A percentile compares a stretch with the other conserved stretches of the same genome.
Conservation (phyloP, 2,797 vertebrate genomes). For the Takifugu rubripes region DNA sequence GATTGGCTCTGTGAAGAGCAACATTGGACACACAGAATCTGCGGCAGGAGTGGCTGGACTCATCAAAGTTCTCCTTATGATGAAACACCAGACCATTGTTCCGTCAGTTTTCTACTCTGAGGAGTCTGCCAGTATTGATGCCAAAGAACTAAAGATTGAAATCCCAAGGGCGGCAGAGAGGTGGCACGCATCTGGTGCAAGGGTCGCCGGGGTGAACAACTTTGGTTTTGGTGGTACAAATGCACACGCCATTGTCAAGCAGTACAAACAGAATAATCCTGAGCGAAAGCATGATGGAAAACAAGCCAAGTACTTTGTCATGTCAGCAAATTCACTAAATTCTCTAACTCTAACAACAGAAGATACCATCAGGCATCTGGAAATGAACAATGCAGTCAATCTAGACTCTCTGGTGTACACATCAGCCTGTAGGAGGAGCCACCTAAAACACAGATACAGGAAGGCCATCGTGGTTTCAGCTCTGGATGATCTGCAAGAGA, state of each 20-base stretch:
- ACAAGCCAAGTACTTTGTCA: constrained; percentile 70
- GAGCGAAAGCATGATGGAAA: constrained; percentile 35
- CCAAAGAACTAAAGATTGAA: constrained; percentile 72
- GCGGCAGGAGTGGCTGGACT: constrained; percentile 84
- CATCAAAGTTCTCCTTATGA: constrained; percentile 90
- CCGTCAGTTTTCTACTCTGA: constrained; percentile 81
- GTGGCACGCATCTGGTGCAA: constrained; percentile 70
- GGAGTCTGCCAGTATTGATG: constrained; percentile 70
- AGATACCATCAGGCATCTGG: constrained; percentile 71
- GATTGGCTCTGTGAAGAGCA: constrained; percentile 83
- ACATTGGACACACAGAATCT: constrained; percentile 85
- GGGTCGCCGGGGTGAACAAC: constrained; percentile 82
- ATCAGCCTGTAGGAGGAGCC: constrained; percentile 85
- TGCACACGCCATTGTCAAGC: constrained; percentile 79
- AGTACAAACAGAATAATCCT: constrained; percentile 60
- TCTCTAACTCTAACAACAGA: constrained; percentile 74
- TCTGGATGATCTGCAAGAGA: constrained; percentile 69
- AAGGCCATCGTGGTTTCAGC: constrained; percentile 76
- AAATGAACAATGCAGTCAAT: constrained; percentile 40
- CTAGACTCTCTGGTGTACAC: constrained; percentile 80
- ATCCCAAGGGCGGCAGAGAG: constrained; percentile 70
- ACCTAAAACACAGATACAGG: constrained; percentile 77
- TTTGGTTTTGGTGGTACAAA: constrained; percentile 91
- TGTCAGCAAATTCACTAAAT: constrained; percentile 79
- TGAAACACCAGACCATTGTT: constrained; percentile 83